Conservation (phyloP, 2,888 invertebrate genomes). For the Sipha maydis region DNA sequence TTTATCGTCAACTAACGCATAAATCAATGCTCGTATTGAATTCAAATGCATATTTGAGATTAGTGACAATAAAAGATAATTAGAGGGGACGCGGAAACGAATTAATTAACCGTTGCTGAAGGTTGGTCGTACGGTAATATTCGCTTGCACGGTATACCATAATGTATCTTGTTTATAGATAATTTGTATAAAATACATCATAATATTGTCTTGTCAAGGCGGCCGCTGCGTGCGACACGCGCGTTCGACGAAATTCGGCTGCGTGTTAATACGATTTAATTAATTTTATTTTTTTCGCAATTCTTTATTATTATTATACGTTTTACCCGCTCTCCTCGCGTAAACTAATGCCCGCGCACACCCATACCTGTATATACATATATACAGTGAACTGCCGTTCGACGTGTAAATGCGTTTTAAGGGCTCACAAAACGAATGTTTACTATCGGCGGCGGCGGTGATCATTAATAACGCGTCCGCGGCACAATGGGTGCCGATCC, state of each 20-base stretch:
- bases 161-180: too few species aligned
- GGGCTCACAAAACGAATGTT: conserved; percentile 62
- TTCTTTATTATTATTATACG: neutral
- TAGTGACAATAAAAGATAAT: too few species aligned
- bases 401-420: conserved; percentile 56
- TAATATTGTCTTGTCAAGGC: neutral
- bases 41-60: too few species aligned
- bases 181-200: too few species aligned
- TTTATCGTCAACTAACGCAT: too few species aligned
- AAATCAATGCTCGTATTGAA: too few species aligned
- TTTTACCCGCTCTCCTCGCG: neutral
- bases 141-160: too few species aligned
- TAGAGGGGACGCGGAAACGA: too few species aligned
- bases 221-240: neutral
- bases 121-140: too few species aligned
- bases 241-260: neutral
- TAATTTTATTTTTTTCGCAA: neutral
- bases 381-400: neutral
- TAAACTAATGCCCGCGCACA: neutral
- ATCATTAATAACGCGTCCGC: conserved; percentile 60
- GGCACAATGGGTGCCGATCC: conserved; percentile 60
- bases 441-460: conserved; percentile 41
- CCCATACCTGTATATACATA: neutral
- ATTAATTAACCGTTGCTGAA: too few species aligned
- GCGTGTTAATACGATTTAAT: neutral